Base-by-base conservation (phyloP, 1,140 invertebrate genomes). In the Radopholus similis region DNA sequence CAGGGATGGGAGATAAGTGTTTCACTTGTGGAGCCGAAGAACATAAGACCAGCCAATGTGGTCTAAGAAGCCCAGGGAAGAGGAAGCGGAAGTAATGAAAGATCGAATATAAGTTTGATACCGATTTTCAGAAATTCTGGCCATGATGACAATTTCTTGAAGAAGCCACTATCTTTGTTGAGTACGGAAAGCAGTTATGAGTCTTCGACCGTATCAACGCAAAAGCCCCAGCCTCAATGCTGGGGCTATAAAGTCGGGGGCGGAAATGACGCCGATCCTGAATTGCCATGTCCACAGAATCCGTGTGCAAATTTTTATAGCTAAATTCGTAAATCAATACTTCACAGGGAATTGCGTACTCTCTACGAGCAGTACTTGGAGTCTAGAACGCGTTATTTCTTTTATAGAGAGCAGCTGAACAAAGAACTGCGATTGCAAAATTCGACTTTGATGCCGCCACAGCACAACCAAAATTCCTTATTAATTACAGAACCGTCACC, bases 41-140 rank as follows among this genome's bases (percentile, higher is more conserved):
- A 8, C 78, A 80, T 34, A 82, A 81, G 60, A 82, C 80, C 1
- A 72, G 76, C 1, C 55, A 75, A 28, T 80, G 80, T n/a, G n/a
- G n/a, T 57, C 80, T 76, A 13, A 23, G n/a, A 18, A 58, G 37
- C 37, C 28, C 26, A 44, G 9, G 18, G 13, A 58, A 34, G 4
- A 58, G 40, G 8, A 15, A 34, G 21, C 30, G 23, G 8, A 58
- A 38, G 56, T 37, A 28, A 1, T 26, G 28, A 38, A 38, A 18
- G 35, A 32, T 42, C 6, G 9, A n/a, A 11, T 58, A 8, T 44
- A 13, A 32, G 8, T 0, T 44, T 44, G 55, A 0, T 4, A 13
- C 30, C 37, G 18, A 15, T 57, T 44, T 58, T 30, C 21, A 58
- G 56, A 23, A 21, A 55, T 18, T 55, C 54, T 5, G n/a, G 4